Percentiles rank a stretch among this genome's conserved stretches.
Conservation (phyloP, 2,888 invertebrate species). For the Choreutis nemorana region DNA sequence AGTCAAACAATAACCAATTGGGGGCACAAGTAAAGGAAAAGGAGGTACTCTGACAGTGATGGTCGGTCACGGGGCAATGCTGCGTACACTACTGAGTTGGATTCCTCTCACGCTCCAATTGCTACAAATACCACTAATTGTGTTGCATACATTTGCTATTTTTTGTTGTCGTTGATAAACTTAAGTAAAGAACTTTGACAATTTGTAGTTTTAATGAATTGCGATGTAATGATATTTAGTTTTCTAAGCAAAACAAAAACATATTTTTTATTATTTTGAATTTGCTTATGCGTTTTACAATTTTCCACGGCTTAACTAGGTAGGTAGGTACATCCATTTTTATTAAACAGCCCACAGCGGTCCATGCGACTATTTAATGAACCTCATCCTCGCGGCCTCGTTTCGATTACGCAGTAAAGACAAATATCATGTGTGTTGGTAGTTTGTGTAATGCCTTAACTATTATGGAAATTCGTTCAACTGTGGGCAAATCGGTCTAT, state of each 20-base stretch:
- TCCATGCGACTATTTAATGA: conserved; percentile 15
- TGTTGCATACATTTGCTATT: no score
- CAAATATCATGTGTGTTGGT: conserved; percentile 28
- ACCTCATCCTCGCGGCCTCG: conserved; percentile 23
- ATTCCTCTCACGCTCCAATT: conserved; percentile 64
- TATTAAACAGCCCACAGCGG: no score
- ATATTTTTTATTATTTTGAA: neutral
- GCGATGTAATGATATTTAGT: conserved; percentile 2
- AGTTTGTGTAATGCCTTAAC: conserved; percentile 36
- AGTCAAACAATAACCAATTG: no score
- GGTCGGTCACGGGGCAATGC: conserved; percentile 47
- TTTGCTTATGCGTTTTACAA: conserved; percentile 1
- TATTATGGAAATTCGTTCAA: conserved; percentile 42
- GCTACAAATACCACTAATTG: conserved; percentile 52
- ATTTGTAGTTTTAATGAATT: no score
- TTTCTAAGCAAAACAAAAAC: no score
- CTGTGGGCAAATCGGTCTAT: conserved; percentile 12
- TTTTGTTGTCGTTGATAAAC: no score
- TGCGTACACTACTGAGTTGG: conserved; percentile 42
- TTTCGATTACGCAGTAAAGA: conserved; percentile 35
- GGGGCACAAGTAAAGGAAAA: no score
- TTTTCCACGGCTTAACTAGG: no score
- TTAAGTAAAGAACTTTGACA: no score
- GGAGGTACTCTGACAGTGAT: no score
- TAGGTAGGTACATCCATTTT: no score